Evolutionary conservation across 2,113 vertebrate genomes (phyloP).

Genomic region (Aspidoscelis tigris): DNA sequence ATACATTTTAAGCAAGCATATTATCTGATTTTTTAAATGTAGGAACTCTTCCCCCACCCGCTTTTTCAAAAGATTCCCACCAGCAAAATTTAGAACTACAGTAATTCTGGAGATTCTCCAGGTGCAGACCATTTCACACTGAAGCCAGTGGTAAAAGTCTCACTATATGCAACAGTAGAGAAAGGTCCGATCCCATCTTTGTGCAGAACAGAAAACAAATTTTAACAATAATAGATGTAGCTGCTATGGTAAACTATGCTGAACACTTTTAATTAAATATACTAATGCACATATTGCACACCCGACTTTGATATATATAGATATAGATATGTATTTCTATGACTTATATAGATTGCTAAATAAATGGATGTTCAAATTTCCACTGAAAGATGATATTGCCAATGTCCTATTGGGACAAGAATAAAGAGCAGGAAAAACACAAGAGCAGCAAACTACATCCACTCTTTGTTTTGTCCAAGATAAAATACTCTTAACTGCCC

Average conservation of each 20-base stretch:
- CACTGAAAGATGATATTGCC: slow-evolving; percentile 69
- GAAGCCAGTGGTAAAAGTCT: slow-evolving; percentile 62
- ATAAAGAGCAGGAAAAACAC: slow-evolving; percentile 39
- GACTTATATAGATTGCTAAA: slow-evolving; percentile 64
- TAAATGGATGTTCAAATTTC: slow-evolving; percentile 67
- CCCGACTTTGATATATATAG: slow-evolving; percentile 68
- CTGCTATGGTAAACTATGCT: slow-evolving; percentile 75
- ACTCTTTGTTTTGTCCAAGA: slow-evolving; percentile 58
- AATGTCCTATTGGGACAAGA: slow-evolving; percentile 72
- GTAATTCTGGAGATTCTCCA: slow-evolving; percentile 62
- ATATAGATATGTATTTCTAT: slow-evolving; percentile 5
- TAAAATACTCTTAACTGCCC: slow-evolving; percentile 59
- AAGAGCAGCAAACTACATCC: slow-evolving; percentile 68
- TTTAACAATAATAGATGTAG: slow-evolving; percentile 74
- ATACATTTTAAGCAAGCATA: slow-evolving; percentile 71
- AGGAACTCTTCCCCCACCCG: no score
- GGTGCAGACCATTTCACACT: slow-evolving; percentile 56
- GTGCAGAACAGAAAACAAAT: slow-evolving; percentile 76
- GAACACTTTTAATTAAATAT: slow-evolving; percentile 68
- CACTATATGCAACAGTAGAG: slow-evolving; percentile 56
- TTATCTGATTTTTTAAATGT: slow-evolving; percentile 59
- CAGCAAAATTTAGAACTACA: slow-evolving; percentile 75
- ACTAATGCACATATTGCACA: slow-evolving; percentile 82
- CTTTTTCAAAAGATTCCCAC: slow-evolving; percentile 67
- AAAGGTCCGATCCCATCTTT: slow-evolving; percentile 58